These are phyloP conservation scores for Agrochola macilenta DNA, from an alignment of 2,888 invertebrate species.

Conservation along the genomic window DNA sequence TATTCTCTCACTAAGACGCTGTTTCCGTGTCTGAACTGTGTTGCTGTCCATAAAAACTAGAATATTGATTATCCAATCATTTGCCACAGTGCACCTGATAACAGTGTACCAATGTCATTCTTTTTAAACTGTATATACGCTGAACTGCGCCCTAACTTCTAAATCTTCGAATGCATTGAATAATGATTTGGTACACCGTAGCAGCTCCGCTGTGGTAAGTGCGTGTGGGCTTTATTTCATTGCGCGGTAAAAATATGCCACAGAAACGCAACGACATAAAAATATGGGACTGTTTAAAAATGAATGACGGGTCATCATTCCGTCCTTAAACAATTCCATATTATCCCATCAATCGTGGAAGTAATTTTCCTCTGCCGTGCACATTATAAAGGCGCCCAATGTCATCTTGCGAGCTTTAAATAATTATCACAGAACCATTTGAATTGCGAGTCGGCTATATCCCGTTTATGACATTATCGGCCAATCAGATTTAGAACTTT, in stretches of 20 bases:
- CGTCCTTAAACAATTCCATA: not conserved
- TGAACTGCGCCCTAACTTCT: not conserved
- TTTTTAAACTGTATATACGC: conserved; percentile 10
- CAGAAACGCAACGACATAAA: not conserved
- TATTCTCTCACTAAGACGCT: conserved; percentile 11
- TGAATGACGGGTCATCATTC: not conserved
- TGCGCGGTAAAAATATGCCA: conserved; percentile 17
- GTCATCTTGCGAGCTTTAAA: conserved; percentile 30
- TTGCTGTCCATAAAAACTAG: not conserved
- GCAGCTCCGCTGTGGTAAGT: not conserved
- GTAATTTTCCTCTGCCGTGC: not conserved
- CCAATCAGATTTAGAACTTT: conserved; percentile 11
- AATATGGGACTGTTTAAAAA: not conserved
- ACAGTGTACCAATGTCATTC: conserved; percentile 7
- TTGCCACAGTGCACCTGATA: not conserved
- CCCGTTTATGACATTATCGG: conserved; percentile 2
- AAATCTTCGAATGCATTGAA: conserved; percentile 20
- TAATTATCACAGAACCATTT: conserved; percentile 19
- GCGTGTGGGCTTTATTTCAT: not conserved
- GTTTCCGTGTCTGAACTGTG: conserved; percentile 3
- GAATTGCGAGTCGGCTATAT: not conserved
- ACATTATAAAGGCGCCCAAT: not conserved
- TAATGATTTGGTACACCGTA: conserved; percentile 1
- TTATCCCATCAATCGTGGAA: conserved; percentile 7
- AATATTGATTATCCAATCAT: conserved; percentile 1